Percentiles rank a stretch among this genome's conserved stretches.
Conservation (phyloP, 2,113 vertebrate genomes). For the Cyrtonyx montezumae region DNA sequence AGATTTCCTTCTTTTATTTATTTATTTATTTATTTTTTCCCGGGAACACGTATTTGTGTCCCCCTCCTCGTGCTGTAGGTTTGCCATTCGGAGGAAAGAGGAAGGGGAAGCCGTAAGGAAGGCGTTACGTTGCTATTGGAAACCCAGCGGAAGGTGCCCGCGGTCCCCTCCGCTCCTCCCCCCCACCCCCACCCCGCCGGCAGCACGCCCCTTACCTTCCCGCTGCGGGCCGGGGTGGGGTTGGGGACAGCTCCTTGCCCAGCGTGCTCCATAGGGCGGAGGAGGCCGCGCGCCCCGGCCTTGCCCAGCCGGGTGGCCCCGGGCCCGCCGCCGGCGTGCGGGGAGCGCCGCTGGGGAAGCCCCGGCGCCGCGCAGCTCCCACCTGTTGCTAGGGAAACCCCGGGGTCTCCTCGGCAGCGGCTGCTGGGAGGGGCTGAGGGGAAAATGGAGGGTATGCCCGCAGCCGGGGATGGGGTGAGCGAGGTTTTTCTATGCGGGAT, state of each 20-base stretch:
- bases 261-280: neutral
- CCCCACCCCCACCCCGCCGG: neutral
- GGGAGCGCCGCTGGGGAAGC: constrained; percentile 3
- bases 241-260: neutral
- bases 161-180: neutral
- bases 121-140: neutral
- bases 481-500: fast-evolving
- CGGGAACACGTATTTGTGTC: neutral
- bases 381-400: constrained; percentile 74
- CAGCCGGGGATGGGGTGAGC: neutral
- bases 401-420: constrained; percentile 46
- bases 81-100: neutral
- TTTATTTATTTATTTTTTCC: neutral
- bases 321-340: neutral
- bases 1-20: neutral
- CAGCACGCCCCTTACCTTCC: neutral
- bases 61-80: neutral
- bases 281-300: neutral
- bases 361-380: constrained; percentile 28
- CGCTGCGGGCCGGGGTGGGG: neutral
- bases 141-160: neutral
- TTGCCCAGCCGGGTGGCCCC: neutral
- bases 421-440: neutral
- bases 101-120: neutral
- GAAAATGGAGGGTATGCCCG: neutral